phyloP scores from a whole-genome alignment of 2,797 vertebrate species.

The Clarias laeviceps region DNA sequence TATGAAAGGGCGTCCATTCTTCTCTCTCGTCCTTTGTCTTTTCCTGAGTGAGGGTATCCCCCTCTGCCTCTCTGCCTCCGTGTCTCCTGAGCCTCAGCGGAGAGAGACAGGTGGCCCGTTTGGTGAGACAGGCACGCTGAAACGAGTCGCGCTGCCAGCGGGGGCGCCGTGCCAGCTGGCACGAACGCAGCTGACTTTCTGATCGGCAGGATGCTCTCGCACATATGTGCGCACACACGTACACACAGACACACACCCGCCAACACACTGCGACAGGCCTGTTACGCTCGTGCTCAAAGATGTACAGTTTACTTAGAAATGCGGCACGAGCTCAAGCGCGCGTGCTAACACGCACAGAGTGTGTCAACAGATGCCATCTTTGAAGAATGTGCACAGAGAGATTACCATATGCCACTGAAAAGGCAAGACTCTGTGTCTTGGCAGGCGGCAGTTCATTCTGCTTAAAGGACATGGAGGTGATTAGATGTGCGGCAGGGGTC shows the following conservation, averaged over 20 bases:
- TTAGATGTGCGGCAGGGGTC: constrained; percentile 7
- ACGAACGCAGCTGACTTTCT: constrained; percentile 59
- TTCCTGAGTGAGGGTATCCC: constrained; percentile 39
- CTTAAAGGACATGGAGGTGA: constrained; percentile 54
- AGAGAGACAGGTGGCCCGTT: constrained; percentile 79
- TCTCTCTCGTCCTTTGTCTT: constrained; percentile 19
- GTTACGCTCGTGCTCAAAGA: constrained; percentile 33
- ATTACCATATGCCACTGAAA: constrained; percentile 69
- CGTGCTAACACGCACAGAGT: constrained; percentile 55
- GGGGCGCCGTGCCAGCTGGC: constrained; percentile 73
- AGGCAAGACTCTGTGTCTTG: constrained; percentile 56
- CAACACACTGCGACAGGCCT: constrained; percentile 45
- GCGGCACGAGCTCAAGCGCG: constrained; percentile 10
- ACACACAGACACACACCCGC: constrained; percentile 28
- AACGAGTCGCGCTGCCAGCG: constrained; percentile 66
- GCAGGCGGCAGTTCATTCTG: constrained; percentile 56
- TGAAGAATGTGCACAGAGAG: constrained; percentile 61
- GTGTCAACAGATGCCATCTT: constrained; percentile 67
- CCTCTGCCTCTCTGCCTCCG: constrained; percentile 28
- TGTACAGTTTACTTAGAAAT: constrained; percentile 46
- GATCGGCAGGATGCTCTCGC: constrained; percentile 49
- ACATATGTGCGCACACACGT: constrained; percentile 50
- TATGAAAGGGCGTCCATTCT: constrained; percentile 29
- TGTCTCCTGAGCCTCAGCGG: constrained; percentile 49
- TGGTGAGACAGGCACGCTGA: constrained; percentile 66